Evolutionary conservation across 2,888 invertebrate genomes (phyloP), one percentile per base, ranked within the genome.

Genomic region (Volucella inanis): DNA sequence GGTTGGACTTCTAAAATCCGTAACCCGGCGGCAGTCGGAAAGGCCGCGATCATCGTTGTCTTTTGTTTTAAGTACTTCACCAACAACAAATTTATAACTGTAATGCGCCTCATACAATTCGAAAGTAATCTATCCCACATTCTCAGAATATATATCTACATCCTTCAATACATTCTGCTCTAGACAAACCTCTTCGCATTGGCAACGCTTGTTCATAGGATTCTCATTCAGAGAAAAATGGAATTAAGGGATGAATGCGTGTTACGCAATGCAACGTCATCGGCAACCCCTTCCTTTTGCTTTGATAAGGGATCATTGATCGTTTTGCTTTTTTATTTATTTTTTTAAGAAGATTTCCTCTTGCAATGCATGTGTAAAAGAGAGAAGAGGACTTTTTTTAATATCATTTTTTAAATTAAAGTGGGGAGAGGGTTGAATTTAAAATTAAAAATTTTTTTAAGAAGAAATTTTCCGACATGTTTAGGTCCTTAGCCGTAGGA

Each of bases 351-450:
- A 55, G 8, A 57, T 55, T 64, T 75, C 39, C 43, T 54, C 11
- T 11, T 8, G 2, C 41, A 31, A 54, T 75, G 68, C 75, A 45
- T 70, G 64, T n/a, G 83, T 65, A 64, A 39, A 70, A 70, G 75
- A 76, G 65, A n/a, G 47, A n/a, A n/a, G 47, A 59, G 64, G 76
- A 70, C 45, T 68, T 52, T 31, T 61, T 61, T 15, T 15, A 8
- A 50, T 65, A 38, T 43, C 12, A 22, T 39, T 72, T 85, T 80
- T 75, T 62, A 71, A 64, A 62, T 15, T 2, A 70, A 70, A 76
- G 74, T 72, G 74, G 75, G 80, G 85, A 85, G 81, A 81, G 85
- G 85, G 85, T 81, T 84, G 79, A 74, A 22, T 65, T 38, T 57
- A 11, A 31, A 62, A 31, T 31, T 31, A 6, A 31, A 4, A 31